Evolutionary conservation across 1,140 invertebrate species (phyloP).

Genomic region (Tetramorium simillimum): DNA sequence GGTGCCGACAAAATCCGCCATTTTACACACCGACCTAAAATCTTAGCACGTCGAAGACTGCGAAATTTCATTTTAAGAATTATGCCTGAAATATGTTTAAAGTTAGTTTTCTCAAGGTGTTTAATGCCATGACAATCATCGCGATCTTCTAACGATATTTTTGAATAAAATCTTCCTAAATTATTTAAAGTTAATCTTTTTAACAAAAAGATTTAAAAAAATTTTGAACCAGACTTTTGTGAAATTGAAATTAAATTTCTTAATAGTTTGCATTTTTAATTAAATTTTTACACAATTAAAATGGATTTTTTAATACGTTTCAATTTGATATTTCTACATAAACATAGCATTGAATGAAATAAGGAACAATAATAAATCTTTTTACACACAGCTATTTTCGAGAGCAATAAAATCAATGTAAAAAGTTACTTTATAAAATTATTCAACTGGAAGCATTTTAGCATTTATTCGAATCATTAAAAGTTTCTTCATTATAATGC

Average conservation of each 20-base stretch:
- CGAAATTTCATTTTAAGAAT: not conserved
- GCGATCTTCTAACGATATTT: not conserved
- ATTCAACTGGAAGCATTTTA: not conserved
- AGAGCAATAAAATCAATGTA: not conserved
- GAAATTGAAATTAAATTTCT: not conserved
- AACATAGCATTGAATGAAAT: not conserved
- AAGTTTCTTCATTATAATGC: constrained; percentile 34
- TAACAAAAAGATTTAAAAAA: not conserved
- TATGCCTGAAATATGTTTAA: not conserved
- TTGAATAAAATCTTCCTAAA: not conserved
- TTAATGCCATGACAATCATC: not conserved
- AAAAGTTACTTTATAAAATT: not conserved
- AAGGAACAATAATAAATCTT: not conserved
- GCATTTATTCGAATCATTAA: not conserved
- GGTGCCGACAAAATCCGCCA: constrained; percentile 84
- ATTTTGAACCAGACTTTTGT: not conserved
- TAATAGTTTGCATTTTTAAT: not conserved
- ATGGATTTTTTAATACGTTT: not conserved
- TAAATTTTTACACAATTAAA: not conserved
- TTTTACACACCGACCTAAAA: constrained; percentile 56
- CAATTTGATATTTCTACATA: not conserved
- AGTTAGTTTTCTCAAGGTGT: not conserved
- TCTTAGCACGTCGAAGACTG: constrained; percentile 64
- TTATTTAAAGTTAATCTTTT: not conserved
- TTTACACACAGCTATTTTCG: not conserved